Evolutionary conservation across 2,797 vertebrate genomes (phyloP).

Genomic region (Toxotes lorentzi): DNA sequence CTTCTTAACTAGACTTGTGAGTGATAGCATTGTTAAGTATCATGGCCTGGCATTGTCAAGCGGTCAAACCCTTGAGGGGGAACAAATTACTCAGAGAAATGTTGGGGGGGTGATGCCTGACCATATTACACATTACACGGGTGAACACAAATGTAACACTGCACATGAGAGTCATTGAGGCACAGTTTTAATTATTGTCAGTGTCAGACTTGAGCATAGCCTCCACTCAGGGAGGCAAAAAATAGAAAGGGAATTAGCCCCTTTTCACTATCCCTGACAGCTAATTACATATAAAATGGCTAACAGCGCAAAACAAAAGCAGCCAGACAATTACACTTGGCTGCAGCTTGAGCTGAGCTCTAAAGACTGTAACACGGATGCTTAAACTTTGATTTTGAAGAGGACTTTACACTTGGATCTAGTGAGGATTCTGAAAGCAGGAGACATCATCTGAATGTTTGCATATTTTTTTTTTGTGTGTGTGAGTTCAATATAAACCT

Average conservation of each 20-base stretch:
- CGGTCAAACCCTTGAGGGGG: conserved; percentile 73
- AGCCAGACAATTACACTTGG: conserved; percentile 71
- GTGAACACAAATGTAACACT: conserved; percentile 75
- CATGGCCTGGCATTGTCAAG: conserved; percentile 65
- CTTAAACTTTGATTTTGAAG: conserved; percentile 59
- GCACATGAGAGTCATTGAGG: conserved; percentile 72
- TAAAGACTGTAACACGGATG: conserved; percentile 50
- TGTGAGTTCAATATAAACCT: conserved; percentile 59
- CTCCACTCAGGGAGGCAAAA: conserved; percentile 70
- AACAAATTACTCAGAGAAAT: conserved; percentile 76
- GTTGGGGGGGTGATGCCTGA: conserved; percentile 46
- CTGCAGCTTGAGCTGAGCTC: conserved; percentile 50
- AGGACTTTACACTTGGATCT: conserved; percentile 38
- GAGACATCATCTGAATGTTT: conserved; percentile 51
- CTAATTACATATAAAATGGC: conserved; percentile 84
- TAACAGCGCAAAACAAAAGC: conserved; percentile 78
- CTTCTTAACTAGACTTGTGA: conserved; percentile 74
- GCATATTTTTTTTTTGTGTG: conserved; percentile 24
- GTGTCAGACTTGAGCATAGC: conserved; percentile 77
- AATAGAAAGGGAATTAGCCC: conserved; percentile 79
- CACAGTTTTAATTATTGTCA: conserved; percentile 84
- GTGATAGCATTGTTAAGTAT: conserved; percentile 75
- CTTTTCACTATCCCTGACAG: conserved; percentile 81
- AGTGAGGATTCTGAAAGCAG: conserved; percentile 32
- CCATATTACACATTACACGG: conserved; percentile 70